Base-by-base conservation (phyloP, 2,113 vertebrate species). In the Climacteris rufus region DNA sequence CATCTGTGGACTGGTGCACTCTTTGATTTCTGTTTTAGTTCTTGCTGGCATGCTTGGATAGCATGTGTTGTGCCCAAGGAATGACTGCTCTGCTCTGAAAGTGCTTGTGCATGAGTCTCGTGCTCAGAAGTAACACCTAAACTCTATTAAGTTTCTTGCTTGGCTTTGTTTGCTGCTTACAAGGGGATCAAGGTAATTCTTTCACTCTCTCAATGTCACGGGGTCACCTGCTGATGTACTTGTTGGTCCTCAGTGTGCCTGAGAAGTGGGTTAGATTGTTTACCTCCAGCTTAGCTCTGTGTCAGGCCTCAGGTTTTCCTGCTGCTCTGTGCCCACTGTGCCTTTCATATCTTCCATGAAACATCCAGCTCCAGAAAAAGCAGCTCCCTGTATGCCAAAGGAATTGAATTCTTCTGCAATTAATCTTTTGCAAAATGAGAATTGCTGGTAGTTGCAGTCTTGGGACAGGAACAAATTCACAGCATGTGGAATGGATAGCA, bases 171-270 rank as follows among this genome's bases (percentile, higher is more conserved):
- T 98, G 98, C 98, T 98, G 98, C 98, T 98, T 97, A 70, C 98
- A 98, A 99, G 98, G 98, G 98, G 98, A 98, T 99, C 98, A 97
- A 99, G 98, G 98, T 99, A 99, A 98, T 82, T 93, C 89, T 97
- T 84, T 96, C 40, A 16, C 87, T 97, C 82, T 96, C 97, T 92
- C 66, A 5, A 3, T 92, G 82, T 94, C 80, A 42, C 9, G 6
- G 89, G 89, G 72, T 76, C 89, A 82, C 44, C 66, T 68, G 68
- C 77, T 74, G 54, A n/a, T 70, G 54, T 89, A 45, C 71, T 89
- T 76, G 57, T 60, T 69, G 27, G 35, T 37, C 33, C 33, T 57
- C 27, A 19, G 7, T 90, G 75, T 89, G 71, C 72, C 66, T 50
- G 31, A 52, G 40, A 40, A 28, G 10, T 59, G 75, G 33, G 47